Evolutionary conservation across 53 echinoderm and acorn worm genomes (phyloP), one percentile per base, ranked within the genome.

Genomic region (Apostichopus leukothele): DNA sequence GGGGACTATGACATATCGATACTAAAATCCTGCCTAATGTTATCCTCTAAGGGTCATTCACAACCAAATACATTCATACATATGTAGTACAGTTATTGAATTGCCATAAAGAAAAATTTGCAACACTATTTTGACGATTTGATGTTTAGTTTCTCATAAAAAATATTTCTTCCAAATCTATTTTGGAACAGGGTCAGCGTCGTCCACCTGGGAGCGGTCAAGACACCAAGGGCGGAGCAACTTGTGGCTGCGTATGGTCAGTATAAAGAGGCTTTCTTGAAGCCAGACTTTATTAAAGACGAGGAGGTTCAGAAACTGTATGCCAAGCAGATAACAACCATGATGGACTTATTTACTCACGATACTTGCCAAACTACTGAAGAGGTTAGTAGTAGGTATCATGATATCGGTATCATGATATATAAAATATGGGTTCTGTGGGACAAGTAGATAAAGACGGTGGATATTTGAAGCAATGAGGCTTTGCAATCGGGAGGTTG

Each of bases 181-280:
- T 39, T 3, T 39, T 39, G 39, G 1, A 39, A 39, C 67, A 85
- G 85, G 85, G 85, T 66, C 39, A 85, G 85, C 25, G 85, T 85
- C 23, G 66, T 85, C 63, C 85, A 85, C 60, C 85, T 85, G 0
- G 85, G 85, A 25, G 63, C 67, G 4, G 85, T 85, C 50, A 85
- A 22, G 26, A 85, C 85, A 6, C 85, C 57, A 7, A 85, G 85
- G 18, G 85, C 85, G 9, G 85, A 63, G 12, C 85, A 85, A 50
- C 50, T 85, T 39, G 22, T 16, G 9, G 67, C 5, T 12, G 67
- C 67, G 5, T 67, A 13, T 67, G 67, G 60, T 8, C 85, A 85
- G 51, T 67, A 85, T 50, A 68, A 85, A 27, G 85, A 85, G 16
- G 85, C 85, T 25, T 85, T 85, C 66, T 60, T 85, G 1, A 85